Evolutionary conservation across 2,888 invertebrate species (phyloP).

Genomic region (Stictocephala bisonia): DNA sequence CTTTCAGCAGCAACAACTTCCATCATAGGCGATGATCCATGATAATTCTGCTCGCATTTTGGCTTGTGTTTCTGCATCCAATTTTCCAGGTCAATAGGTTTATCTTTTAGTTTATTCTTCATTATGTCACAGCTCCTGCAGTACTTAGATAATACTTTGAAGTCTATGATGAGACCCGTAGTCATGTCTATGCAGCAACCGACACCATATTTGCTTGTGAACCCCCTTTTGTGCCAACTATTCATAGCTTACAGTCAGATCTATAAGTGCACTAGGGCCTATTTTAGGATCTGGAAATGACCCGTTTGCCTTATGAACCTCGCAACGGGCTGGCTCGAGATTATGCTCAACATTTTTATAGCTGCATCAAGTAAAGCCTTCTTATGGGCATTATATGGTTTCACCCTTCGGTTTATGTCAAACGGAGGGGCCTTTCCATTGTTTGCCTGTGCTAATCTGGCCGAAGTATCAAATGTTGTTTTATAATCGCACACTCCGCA

Average conservation of each 20-base stretch:
- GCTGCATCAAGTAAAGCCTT: background rate
- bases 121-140: conserved; percentile 52
- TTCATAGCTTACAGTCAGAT: conserved; percentile 50
- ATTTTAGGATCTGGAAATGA: background rate
- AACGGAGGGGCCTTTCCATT: background rate
- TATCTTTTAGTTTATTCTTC: conserved; percentile 39
- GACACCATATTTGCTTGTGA: conserved; percentile 54
- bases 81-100: conserved; percentile 48
- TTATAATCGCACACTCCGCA: background rate
- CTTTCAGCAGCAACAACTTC: conserved; percentile 48
- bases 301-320: background rate
- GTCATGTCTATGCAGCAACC: conserved; percentile 51
- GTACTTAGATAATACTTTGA: conserved; percentile 50
- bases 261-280: background rate
- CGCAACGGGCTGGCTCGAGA: background rate
- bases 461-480: background rate
- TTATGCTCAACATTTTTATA: background rate
- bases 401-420: background rate
- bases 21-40: conserved; percentile 52
- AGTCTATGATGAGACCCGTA: conserved; percentile 53
- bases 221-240: conserved; percentile 47
- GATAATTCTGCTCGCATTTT: conserved; percentile 50
- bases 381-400: background rate
- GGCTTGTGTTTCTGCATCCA: conserved; percentile 51
- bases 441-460: background rate